Conservation (phyloP, 2,113 vertebrate species). For the Nipponia nippon region DNA sequence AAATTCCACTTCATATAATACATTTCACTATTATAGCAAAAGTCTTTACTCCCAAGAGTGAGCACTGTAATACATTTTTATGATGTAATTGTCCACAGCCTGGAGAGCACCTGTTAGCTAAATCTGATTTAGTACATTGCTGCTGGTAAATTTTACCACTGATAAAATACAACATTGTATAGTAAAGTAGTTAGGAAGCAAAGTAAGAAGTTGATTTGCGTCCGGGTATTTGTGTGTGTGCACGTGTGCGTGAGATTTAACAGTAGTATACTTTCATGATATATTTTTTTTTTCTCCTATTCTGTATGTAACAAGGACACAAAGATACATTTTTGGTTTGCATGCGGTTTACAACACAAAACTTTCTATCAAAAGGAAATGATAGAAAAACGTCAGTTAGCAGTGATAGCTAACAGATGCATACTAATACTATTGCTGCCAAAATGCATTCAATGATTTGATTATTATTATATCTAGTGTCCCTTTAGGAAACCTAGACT, state of each 20-base stretch:
- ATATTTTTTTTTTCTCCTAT: not conserved
- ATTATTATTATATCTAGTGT: not conserved
- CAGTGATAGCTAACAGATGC: not conserved
- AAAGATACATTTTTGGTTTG: not conserved
- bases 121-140: constrained; percentile 28
- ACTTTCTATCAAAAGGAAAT: not conserved
- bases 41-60: constrained; percentile 39
- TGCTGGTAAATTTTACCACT: not conserved
- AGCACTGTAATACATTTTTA: constrained; percentile 49
- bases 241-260: not conserved
- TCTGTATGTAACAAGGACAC: not conserved
- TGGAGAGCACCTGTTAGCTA: constrained; percentile 40
- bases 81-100: constrained; percentile 38
- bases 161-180: not conserved
- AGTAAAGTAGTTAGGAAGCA: not conserved
- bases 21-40: constrained; percentile 30
- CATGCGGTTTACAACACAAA: not conserved
- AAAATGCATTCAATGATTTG: not conserved
- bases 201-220: not conserved
- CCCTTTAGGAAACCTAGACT: not conserved
- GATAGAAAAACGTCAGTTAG: not conserved
- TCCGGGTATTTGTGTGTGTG: not conserved
- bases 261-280: not conserved
- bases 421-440: not conserved
- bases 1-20: constrained; percentile 46